Evolutionary conservation across 2,797 vertebrate species (phyloP), one percentile per base, ranked within the genome.

Genomic region (Anableps anableps): DNA sequence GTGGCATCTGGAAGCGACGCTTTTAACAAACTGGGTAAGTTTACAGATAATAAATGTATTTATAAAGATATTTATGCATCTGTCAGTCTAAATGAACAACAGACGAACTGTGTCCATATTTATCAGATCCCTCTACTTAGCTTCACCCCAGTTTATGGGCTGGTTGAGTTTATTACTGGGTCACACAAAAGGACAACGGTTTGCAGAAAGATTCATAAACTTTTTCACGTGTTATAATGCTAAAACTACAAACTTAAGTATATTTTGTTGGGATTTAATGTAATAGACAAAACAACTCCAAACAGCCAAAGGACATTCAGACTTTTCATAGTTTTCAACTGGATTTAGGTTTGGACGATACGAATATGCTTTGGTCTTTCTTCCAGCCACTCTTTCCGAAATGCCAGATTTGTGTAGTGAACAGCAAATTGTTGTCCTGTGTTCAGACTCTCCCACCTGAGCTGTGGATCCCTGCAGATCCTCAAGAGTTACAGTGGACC

Each of bases 11-110:
- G 88, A 76, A 79, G 43, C 84, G 87, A 92, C 10, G 83, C 85
- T 1, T 26, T 82, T 23, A 16, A 55, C 9, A 90, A 88, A 78
- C 85, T 96, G 21, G 95, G 96, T 95, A 72, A 83, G 81, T 81
- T 72, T 76, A 36, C 3, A 53, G 7, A 1, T 64, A 13, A 13
- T 3, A 45, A 19, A 16, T 31, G 31, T 2, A 70, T 43, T 58
- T 3, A 29, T 2, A 48, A 19, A 55, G 0, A 36, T 5, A 58
- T 0, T 0, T 29, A 80, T 45, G 53, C 10, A 36, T 68, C 60
- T 23, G 13, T 48, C 26, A 0, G 55, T 38, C 17, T 38, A 31
- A 73, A 53, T 74, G 8, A 38, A 66, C 34, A 34, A 34, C 34
- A 62, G 31, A 36, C 50, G 19, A 51, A 21, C 50, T 51, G 50